A percentile compares a stretch with the other conserved stretches of the same genome.
Conservation (phyloP, 2,113 vertebrate genomes). For the Symphodus melops region DNA sequence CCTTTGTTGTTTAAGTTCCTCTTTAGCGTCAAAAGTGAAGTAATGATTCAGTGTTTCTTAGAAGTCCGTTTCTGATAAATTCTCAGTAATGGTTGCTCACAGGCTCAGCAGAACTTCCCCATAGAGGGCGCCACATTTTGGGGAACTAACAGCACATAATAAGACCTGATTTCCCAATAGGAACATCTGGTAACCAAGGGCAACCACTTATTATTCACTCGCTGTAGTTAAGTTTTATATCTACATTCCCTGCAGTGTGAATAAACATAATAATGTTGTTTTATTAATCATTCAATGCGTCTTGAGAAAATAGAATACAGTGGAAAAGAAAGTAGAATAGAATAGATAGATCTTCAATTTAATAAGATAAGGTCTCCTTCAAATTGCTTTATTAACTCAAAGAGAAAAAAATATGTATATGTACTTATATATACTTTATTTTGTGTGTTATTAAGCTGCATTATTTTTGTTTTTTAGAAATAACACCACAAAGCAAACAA, state of each 20-base stretch:
- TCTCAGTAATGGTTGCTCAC: neutral
- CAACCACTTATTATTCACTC: conserved; percentile 21
- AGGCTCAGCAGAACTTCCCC: neutral
- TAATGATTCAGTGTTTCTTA: conserved; percentile 46
- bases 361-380: no score
- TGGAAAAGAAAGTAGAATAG: no score
- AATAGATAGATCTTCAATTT: no score
- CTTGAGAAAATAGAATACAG: no score
- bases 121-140: conserved; percentile 53
- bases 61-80: conserved; percentile 65
- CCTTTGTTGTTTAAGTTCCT: conserved; percentile 8
- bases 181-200: conserved; percentile 34
- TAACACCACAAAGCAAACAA: neutral
- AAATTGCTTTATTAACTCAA: no score
- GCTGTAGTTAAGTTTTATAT: neutral
- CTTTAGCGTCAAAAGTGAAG: conserved; percentile 21
- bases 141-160: conserved; percentile 2
- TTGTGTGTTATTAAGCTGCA: neutral
- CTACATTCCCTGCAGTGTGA: neutral
- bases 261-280: neutral
- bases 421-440: neutral
- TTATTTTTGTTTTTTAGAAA: neutral
- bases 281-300: no score
- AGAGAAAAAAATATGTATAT: no score
- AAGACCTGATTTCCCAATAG: conserved; percentile 25